Base-by-base conservation (phyloP, 2,113 vertebrate genomes). In the Pelmatolapia mariae region DNA sequence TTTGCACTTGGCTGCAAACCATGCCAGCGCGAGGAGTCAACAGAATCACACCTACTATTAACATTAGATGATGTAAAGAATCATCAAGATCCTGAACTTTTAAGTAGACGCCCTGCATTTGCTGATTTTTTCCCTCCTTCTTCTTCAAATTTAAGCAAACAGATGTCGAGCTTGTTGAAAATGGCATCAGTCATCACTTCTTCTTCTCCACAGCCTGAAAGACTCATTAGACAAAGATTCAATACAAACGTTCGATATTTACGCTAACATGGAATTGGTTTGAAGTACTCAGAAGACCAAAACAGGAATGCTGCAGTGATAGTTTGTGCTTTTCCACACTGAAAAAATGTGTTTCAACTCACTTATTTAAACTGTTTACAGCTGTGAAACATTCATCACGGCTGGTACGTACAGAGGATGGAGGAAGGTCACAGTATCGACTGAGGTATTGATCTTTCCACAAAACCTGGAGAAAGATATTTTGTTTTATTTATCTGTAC, bases 381-480 rank as follows among this genome's bases (percentile, higher is more conserved):
- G 40, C 68, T 45, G 68, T 18, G 40, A 76, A 76, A 29, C 40
- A 47, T 76, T 76, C 1, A 0, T 45, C 68, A 47, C 3, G 0
- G 40, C 40, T 76, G 22, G 15, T 5, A 0, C 0, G 1, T 18
- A 29, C 40, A 26, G 24, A 47, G 22, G 22, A 73, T 3, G 3
- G 68, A 73, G 40, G 9, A 76, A 47, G 68, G 40, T 76, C 40
- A 11, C 9, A 3, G 68, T 29, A 76, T 76, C 3, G 40, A 47
- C 40, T 18, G 68, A 76, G 22, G 6, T 76, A 76, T 47, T 76
- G 68, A 76, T 47, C 22, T 47, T 76, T 76, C 10, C 15, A 5
- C 22, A 18, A 26, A 1, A 73, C 22, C 38, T 3, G 2, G 5
- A 29, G 40, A 18, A 47, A 47, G 3, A 47, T 29, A 10, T 45